Evolutionary conservation across 1,140 invertebrate genomes (phyloP).

Genomic region (Brachionus paranguensis): DNA sequence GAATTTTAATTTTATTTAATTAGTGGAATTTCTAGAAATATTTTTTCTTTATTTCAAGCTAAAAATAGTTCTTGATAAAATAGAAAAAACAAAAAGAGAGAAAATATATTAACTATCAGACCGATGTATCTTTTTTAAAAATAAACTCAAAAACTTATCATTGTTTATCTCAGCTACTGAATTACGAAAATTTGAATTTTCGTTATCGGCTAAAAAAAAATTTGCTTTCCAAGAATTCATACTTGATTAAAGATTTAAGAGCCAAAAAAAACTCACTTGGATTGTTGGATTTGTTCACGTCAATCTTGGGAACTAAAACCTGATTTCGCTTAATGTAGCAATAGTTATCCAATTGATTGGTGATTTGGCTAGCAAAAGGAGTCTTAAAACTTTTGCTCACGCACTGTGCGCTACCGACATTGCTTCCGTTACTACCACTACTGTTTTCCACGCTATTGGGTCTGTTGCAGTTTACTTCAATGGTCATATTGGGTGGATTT

Average conservation of each 20-base stretch:
- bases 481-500: not conserved
- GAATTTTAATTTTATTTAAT: constrained; percentile 27
- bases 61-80: not conserved
- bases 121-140: not conserved
- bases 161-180: not conserved
- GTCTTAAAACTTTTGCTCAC: not conserved
- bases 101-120: not conserved
- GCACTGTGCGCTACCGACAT: not conserved
- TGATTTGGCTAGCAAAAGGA: not conserved
- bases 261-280: not conserved
- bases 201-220: not conserved
- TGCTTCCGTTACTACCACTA: not conserved
- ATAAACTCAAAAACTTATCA: not conserved
- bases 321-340: not conserved
- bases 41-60: not conserved
- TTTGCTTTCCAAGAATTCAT: not conserved
- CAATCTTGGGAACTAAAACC: not conserved
- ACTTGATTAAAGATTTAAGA: not conserved
- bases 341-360: not conserved
- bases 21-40: constrained; percentile 31
- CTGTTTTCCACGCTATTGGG: constrained; percentile 10
- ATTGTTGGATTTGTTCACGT: not conserved
- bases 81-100: not conserved
- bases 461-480: not conserved
- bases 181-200: not conserved